Conservation (phyloP, 1,140 invertebrate genomes). For the Leptinotarsa texana region DNA sequence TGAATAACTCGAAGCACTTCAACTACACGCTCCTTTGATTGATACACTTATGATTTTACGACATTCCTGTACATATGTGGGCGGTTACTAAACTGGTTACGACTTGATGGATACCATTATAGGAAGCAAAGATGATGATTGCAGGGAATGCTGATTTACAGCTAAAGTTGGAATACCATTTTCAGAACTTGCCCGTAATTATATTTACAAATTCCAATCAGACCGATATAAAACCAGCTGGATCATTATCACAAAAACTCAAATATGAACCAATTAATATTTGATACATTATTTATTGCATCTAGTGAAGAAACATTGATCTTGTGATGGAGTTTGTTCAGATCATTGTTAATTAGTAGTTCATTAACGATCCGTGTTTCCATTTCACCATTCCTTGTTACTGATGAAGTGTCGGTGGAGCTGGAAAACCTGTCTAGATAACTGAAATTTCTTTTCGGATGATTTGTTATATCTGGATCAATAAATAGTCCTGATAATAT, state of each 20-base stretch:
- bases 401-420: too few species aligned
- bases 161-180: background rate
- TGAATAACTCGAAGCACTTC: background rate
- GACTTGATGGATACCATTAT: constrained; percentile 5
- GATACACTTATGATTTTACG: background rate
- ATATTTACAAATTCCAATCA: constrained; percentile 1
- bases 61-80: constrained; percentile 5
- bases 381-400: too few species aligned
- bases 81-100: background rate
- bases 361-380: background rate
- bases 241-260: background rate
- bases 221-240: background rate
- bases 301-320: background rate
- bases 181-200: constrained; percentile 1
- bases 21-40: background rate
- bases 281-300: constrained; percentile 8
- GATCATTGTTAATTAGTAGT: background rate
- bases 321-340: background rate
- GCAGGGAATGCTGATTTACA: constrained; percentile 5
- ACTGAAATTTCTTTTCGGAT: too few species aligned
- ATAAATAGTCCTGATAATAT: too few species aligned
- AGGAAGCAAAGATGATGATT: constrained; percentile 5
- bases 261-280: constrained; percentile 1
- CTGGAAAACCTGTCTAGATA: too few species aligned
- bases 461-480: too few species aligned